Conservation (phyloP, 2,888 invertebrate genomes). For the Icerya purchasi region DNA sequence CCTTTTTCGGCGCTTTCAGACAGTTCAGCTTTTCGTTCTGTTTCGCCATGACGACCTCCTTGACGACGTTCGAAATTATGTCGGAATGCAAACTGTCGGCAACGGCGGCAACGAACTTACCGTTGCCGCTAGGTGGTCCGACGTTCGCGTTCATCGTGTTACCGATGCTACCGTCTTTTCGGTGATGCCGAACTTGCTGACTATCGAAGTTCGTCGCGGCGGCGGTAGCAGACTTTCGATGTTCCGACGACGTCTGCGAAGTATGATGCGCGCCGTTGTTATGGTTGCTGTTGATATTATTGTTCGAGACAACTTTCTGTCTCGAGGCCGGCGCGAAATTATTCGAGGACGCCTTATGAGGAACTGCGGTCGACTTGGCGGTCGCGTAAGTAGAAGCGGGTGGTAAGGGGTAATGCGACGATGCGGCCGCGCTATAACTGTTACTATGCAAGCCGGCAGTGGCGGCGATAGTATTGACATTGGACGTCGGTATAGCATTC, state of each 20-base stretch:
- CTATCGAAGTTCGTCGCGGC: neutral
- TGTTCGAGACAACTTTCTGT: neutral
- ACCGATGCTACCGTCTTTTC: slow-evolving; percentile 1
- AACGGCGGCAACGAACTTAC: neutral
- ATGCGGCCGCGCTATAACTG: neutral
- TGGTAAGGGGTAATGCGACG: neutral
- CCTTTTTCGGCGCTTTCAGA: neutral
- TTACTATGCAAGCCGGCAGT: neutral
- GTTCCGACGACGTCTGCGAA: neutral
- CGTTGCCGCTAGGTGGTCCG: neutral
- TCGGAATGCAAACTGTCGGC: slow-evolving; percentile 12
- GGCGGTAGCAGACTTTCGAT: neutral
- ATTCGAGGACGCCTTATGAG: neutral
- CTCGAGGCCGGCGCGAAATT: neutral
- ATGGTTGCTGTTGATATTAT: neutral
- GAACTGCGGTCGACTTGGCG: neutral
- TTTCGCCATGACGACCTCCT: slow-evolving; percentile 18
- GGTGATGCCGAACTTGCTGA: neutral
- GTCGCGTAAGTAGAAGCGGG: neutral
- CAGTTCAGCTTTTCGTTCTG: slow-evolving; percentile 19
- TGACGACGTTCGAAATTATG: slow-evolving; percentile 17
- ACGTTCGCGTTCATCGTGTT: neutral
- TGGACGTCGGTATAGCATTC: slow-evolving; percentile 10
- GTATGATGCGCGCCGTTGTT: neutral
- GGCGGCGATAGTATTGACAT: neutral